Conservation (phyloP, 2,797 vertebrate genomes). For the Psittacula derbiana region DNA sequence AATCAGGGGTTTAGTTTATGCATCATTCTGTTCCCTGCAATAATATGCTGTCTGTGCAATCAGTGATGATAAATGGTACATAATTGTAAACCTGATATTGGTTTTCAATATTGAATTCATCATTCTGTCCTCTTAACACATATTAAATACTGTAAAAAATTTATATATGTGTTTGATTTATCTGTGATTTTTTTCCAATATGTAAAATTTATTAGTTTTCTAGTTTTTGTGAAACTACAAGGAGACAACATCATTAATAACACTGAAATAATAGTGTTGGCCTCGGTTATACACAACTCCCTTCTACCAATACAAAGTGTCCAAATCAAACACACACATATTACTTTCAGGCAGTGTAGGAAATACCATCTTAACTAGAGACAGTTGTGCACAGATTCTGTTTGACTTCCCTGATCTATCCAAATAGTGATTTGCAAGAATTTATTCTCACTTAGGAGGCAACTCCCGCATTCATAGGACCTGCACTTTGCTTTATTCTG, state of each 20-base stretch:
- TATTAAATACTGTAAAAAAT: constrained; percentile 84
- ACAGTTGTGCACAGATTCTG: not conserved
- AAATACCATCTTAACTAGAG: not conserved
- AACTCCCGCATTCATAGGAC: not conserved
- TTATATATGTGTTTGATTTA: constrained; percentile 80
- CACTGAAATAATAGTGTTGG: constrained; percentile 72
- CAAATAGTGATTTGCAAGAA: not conserved
- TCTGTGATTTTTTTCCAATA: constrained; percentile 74
- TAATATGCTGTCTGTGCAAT: constrained; percentile 71
- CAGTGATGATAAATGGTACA: constrained; percentile 79
- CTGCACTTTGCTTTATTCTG: not conserved
- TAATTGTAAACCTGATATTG: constrained; percentile 82
- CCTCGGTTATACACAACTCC: constrained; percentile 65
- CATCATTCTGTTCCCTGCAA: constrained; percentile 63
- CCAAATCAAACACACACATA: constrained; percentile 70
- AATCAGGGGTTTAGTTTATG: constrained; percentile 72
- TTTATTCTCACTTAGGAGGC: not conserved
- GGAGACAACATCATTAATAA: constrained; percentile 80
- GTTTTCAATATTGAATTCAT: constrained; percentile 84
- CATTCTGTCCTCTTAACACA: constrained; percentile 83
- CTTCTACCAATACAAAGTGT: constrained; percentile 65
- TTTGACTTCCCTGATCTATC: not conserved
- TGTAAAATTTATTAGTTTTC: constrained; percentile 82
- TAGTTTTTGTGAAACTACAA: constrained; percentile 75
- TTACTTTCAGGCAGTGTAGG: constrained; percentile 15